Evolutionary conservation across 2,888 invertebrate species (phyloP).

Genomic region (Nephrotoma guestfalica): DNA sequence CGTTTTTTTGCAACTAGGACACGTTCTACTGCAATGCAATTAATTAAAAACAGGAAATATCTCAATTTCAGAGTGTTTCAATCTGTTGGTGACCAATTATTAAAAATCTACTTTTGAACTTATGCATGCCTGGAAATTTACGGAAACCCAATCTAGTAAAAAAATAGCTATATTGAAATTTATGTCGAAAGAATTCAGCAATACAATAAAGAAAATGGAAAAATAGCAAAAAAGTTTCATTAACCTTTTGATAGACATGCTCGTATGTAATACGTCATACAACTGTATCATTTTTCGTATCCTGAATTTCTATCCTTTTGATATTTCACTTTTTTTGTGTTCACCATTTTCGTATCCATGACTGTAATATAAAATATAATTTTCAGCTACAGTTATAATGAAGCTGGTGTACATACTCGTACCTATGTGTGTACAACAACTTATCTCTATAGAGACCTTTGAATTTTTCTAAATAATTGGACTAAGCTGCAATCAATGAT

Average conservation of each 20-base stretch:
- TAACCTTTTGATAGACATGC: not conserved
- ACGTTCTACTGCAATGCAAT: no score
- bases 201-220: not conserved
- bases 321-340: not conserved
- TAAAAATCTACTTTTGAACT: not conserved
- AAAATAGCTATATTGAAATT: not conserved
- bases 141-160: not conserved
- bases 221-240: not conserved
- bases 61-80: no score
- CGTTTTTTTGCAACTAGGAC: no score
- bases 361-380: not conserved
- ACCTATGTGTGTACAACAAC: not conserved
- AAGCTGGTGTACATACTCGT: not conserved
- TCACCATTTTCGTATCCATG: not conserved
- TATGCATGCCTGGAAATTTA: not conserved
- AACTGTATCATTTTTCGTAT: not conserved
- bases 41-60: no score
- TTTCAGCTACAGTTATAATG: not conserved
- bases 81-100: not conserved
- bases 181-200: not conserved
- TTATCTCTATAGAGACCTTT: not conserved
- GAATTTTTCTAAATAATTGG: not conserved
- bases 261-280: not conserved
- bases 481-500: not conserved
- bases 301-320: not conserved